phyloP scores from a whole-genome alignment of 2,888 invertebrate genomes.

The Ectemnius continuus region DNA sequence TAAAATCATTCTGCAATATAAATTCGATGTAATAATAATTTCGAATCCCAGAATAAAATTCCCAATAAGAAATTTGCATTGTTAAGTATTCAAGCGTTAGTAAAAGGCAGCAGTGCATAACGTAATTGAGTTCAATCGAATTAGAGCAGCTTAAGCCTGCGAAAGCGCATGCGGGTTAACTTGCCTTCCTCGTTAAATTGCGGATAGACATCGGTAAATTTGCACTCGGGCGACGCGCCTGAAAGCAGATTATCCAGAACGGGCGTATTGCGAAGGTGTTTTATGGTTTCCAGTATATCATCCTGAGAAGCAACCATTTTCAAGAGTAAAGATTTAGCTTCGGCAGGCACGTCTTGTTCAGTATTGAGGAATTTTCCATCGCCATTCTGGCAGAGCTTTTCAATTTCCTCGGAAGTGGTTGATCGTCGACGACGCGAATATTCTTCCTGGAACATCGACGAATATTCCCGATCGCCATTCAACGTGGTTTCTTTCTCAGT shows the following conservation, averaged over 20 bases:
- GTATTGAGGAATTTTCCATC: slow-evolving; percentile 52
- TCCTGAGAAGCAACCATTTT: slow-evolving; percentile 70
- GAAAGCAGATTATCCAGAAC: slow-evolving; percentile 71
- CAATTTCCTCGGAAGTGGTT: slow-evolving; percentile 57
- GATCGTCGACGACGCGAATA: slow-evolving; percentile 47
- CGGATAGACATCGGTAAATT: slow-evolving; percentile 59
- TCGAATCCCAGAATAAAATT: no score
- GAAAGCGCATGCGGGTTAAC: slow-evolving; percentile 67
- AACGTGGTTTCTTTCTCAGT: slow-evolving; percentile 43
- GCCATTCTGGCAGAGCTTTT: slow-evolving; percentile 43
- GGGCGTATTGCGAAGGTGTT: slow-evolving; percentile 69
- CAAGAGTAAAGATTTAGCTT: slow-evolving; percentile 63
- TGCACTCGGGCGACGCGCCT: slow-evolving; percentile 68
- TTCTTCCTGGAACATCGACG: slow-evolving; percentile 41
- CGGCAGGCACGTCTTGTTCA: slow-evolving; percentile 50
- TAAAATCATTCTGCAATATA: no score
- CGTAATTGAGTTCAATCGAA: no score
- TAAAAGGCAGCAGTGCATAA: no score
- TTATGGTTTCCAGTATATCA: slow-evolving; percentile 69
- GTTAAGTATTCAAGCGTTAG: no score
- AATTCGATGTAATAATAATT: no score
- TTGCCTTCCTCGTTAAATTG: slow-evolving; percentile 68
- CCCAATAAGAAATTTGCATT: no score
- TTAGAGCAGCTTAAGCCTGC: slow-evolving; percentile 6
- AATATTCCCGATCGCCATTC: slow-evolving; percentile 52